Evolutionary conservation across 2,888 invertebrate genomes (phyloP), one percentile per base, ranked within the genome.

Genomic region (Syrista parreyssii): DNA sequence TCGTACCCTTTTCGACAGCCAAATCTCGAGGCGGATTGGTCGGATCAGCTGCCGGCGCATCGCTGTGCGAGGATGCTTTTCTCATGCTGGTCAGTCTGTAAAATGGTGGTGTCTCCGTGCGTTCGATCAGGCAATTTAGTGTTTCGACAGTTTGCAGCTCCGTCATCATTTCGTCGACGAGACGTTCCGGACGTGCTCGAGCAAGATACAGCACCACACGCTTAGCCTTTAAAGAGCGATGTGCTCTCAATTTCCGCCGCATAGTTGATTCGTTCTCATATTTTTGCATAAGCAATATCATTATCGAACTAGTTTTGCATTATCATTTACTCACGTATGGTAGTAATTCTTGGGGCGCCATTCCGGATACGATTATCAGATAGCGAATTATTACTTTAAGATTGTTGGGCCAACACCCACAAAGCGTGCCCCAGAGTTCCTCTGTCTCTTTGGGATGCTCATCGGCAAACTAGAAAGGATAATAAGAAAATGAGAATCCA

Each of bases 91-190:
- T 98, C 86, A 99, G 94, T 68, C 99, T 94, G 92, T 98, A 99
- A 93, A 98, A 99, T 6, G 99, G 99, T 35, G 99, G 98, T 0
- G 99, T 98, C 93, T 99, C 99, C 0, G 98, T 99, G 80, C 99
- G 94, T 92, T 99, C 99, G 85, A 99, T 98, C 84, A 97, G 94
- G 91, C 98, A 98, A 92, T 98, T 98, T 77, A 99, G 93, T 0
- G 98, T 98, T 92, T 99, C 99, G 33, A 99, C 98, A 0, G 98
- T 98, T 92, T 98, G 98, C 83, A 99, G 93, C 92, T 99, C 99
- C 33, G 96, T 96, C 97, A 99, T 98, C 94, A 99, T 95, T 92
- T 99, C 98, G 89, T 99, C 98, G 35, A 99, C 94, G 23, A 99
- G 94, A 40, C 98, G 94, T 90, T 98, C 98, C 0, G 99, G 97